Percentiles rank a stretch among this genome's conserved stretches.
These are phyloP conservation scores for Patella caerulea DNA, from an alignment of 2,888 invertebrate genomes.

Conservation along the genomic window DNA sequence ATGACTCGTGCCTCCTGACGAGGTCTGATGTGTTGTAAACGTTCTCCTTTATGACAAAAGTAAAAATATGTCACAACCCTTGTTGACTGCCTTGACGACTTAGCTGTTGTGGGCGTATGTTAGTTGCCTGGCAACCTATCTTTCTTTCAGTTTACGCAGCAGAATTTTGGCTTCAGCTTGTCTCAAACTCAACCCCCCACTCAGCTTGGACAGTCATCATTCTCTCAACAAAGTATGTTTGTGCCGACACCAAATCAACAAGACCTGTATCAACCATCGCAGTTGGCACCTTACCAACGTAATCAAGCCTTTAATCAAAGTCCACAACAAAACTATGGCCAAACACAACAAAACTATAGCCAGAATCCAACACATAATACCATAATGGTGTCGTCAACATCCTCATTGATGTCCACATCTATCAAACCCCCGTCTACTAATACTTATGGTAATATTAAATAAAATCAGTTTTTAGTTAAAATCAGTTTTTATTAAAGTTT, in stretches of 20 bases:
- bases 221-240: slow-evolving; percentile 72
- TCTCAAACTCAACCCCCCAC: slow-evolving; percentile 50
- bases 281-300: slow-evolving; percentile 24
- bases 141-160: slow-evolving; percentile 50
- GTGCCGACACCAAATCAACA: slow-evolving; percentile 77
- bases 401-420: slow-evolving; percentile 90
- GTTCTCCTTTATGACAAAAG: too few species aligned
- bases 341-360: slow-evolving; percentile 24
- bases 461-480: too few species aligned
- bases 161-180: slow-evolving; percentile 75
- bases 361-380: slow-evolving; percentile 83
- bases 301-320: not conserved
- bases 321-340: slow-evolving; percentile 2
- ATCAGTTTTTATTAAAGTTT: too few species aligned
- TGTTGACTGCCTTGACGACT: too few species aligned
- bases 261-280: slow-evolving; percentile 43
- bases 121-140: too few species aligned
- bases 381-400: slow-evolving; percentile 85
- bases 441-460: slow-evolving; percentile 46
- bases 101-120: too few species aligned
- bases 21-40: too few species aligned
- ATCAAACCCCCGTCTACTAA: slow-evolving; percentile 76
- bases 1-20: too few species aligned
- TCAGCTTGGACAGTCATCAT: slow-evolving; percentile 59
- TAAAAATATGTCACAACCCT: too few species aligned